Base-by-base conservation (phyloP, 2,113 vertebrate species). In the Martes martes region DNA sequence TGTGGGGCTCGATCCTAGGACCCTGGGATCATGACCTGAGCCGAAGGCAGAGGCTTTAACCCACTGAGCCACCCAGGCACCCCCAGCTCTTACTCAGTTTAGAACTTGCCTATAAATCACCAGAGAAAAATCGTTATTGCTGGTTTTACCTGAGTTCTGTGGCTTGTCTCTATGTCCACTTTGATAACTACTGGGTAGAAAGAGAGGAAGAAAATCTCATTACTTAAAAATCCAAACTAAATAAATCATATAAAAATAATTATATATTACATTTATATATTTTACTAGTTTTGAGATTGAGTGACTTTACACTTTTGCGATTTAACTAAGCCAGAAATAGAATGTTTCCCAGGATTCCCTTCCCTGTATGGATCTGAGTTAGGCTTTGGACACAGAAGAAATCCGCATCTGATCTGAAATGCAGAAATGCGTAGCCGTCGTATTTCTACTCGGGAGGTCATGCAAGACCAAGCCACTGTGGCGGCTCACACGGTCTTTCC, bases 241-340 rank as follows among this genome's bases (percentile, higher is more conserved):
- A 91, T 86, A 83, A 71, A 36, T 87, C 67, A n/a, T 11, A 18
- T 50, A 63, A 86, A 7, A 36, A 88, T 50, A 89, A 93, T 73
- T 31, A 52, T 50, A 39, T 69, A 76, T 8, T 57, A 23, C 21
- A 57, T 57, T 55, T 19, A 78, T 50, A 31, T 92, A 73, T 80
- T 74, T 94, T 87, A 84, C 15, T 91, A 92, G 6, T 50, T 92
- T 92, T 80, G n/a, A 96, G 96, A 79, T 7, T 26, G 31, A 94
- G 6, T 74, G 52, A 94, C 42, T 96, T 76, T 82, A 39, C 78
- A 28, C 50, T 67, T 7, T 91, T 16, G 47, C 82, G 71, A 21
- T 74, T 92, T 89, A 87, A 47, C 61, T 94, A 93, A 82, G 36
- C 11, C 50, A 76, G 81, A 96, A 89, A 84, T 79, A 79, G 26